A percentile compares a stretch with the other conserved stretches of the same genome.
Evolutionary conservation across 2,113 vertebrate species (phyloP).

Genomic region (Stercorarius parasiticus): DNA sequence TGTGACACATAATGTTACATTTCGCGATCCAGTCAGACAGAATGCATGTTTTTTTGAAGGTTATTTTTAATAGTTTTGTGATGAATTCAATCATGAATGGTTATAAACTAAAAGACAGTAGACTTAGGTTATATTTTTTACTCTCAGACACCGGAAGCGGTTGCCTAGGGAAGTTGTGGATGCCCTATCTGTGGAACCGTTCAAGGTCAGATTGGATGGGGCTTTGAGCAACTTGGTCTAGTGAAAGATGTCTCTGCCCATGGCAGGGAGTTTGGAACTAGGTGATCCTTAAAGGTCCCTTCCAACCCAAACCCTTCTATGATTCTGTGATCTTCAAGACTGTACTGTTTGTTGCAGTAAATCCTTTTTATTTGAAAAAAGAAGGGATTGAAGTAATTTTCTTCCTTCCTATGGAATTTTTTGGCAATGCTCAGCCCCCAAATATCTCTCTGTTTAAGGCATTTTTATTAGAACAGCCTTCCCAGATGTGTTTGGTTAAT

Average conservation of each 20-base stretch:
- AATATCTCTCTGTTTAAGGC: not conserved
- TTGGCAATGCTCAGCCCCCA: not conserved
- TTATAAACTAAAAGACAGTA: not conserved
- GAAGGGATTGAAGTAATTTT: not conserved
- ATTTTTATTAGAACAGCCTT: not conserved
- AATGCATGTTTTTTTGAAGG: not conserved
- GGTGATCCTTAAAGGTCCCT: not conserved
- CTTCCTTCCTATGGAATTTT: not conserved
- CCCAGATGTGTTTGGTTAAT: not conserved
- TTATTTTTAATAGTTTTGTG: not conserved
- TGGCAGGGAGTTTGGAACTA: not conserved
- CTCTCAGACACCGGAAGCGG: not conserved
- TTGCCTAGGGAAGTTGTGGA: not conserved
- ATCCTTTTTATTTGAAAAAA: not conserved
- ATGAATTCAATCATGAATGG: not conserved
- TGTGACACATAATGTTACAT: not conserved
- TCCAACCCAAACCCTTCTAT: not conserved
- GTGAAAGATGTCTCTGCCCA: not conserved
- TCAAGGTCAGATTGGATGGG: accelerated
- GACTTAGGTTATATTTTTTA: not conserved
- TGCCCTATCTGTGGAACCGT: not conserved
- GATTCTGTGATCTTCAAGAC: not conserved
- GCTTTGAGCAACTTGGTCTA: not conserved
- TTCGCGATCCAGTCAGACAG: not conserved
- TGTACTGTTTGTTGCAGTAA: not conserved